These are phyloP conservation scores for Boulengeromyrus knoepffleri DNA, from an alignment of 2,113 vertebrate genomes.

Conservation along the genomic window DNA sequence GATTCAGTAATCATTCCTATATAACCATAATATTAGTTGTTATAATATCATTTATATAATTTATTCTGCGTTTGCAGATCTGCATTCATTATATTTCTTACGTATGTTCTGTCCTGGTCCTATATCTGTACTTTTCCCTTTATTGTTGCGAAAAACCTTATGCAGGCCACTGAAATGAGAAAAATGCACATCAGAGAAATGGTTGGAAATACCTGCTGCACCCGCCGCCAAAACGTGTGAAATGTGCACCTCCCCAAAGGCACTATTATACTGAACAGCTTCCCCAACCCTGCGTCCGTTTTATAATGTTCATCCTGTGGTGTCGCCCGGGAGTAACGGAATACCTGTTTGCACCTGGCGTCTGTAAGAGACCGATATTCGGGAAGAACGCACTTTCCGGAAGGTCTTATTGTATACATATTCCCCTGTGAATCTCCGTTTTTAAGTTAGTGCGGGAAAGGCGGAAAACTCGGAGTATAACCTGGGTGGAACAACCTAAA, in stretches of 20 bases:
- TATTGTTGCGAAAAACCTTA: not conserved
- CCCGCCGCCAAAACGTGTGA: not conserved
- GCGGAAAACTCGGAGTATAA: not conserved
- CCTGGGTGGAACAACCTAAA: not conserved
- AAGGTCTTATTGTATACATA: not conserved
- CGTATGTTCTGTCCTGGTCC: not conserved
- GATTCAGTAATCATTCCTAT: not conserved
- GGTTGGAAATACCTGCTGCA: not conserved
- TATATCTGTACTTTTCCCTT: not conserved
- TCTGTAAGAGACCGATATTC: not conserved
- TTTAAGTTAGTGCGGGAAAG: not conserved
- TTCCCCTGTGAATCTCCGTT: not conserved
- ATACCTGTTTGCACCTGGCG: not conserved
- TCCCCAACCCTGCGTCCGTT: not conserved
- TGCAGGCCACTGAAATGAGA: not conserved
- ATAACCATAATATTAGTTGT: not conserved
- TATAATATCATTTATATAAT: not conserved
- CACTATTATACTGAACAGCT: not conserved
- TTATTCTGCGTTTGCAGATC: not conserved
- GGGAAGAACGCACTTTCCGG: not conserved
- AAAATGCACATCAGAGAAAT: not conserved
- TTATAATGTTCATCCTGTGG: not conserved
- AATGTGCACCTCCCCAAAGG: not conserved
- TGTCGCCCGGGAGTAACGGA: not conserved
- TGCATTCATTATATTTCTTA: not conserved